Evolutionary conservation across 1,140 invertebrate genomes (phyloP).

Genomic region (Babylonia areolata): DNA sequence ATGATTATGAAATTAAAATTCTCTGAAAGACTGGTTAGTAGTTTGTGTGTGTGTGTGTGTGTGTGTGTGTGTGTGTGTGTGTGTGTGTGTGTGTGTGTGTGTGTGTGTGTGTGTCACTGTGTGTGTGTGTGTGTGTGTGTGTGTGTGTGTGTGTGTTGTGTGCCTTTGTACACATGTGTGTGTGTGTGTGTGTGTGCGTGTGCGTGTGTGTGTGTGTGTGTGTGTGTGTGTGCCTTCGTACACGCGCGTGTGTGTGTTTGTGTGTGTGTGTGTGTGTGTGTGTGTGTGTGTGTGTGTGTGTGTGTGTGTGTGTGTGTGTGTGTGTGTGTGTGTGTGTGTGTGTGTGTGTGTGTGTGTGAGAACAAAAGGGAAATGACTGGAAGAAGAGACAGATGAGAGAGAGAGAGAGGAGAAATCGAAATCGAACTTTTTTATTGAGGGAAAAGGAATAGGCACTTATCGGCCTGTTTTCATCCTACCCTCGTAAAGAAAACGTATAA

Average conservation of each 20-base stretch:
- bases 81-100: neutral
- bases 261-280: neutral
- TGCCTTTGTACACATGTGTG: neutral
- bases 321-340: neutral
- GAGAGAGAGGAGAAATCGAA: too few relatives aligned
- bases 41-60: neutral
- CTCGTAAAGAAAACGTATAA: too few relatives aligned
- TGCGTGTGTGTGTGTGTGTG: neutral
- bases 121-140: neutral
- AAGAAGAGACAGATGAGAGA: too few relatives aligned
- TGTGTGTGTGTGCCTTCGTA: neutral
- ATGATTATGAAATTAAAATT: too few relatives aligned
- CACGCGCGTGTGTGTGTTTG: too few relatives aligned
- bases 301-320: neutral
- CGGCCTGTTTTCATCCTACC: too few relatives aligned
- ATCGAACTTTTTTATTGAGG: too few relatives aligned
- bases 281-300: neutral
- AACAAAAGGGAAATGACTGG: too few relatives aligned
- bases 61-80: slow-evolving; percentile 11
- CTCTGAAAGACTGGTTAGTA: too few relatives aligned
- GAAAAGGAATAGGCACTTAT: too few relatives aligned
- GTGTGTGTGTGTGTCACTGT: neutral
- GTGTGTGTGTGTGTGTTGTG: too few relatives aligned
- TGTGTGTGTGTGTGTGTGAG: neutral
- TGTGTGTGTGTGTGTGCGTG: neutral